Conservation (phyloP, 2,797 vertebrate genomes). For the Urocyon cinereoargenteus region DNA sequence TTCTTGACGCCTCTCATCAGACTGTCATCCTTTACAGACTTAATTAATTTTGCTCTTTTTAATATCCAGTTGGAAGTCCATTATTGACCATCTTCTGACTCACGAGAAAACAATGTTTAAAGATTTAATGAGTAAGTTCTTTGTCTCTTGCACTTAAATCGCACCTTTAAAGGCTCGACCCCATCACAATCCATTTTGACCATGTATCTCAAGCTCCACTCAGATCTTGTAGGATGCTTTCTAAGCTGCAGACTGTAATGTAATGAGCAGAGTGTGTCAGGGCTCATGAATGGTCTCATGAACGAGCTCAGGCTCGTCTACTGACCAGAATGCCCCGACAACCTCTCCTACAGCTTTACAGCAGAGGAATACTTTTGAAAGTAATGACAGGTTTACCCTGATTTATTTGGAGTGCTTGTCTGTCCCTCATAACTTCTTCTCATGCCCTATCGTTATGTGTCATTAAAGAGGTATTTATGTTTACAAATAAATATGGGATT, state of each 20-base stretch:
- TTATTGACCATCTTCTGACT: constrained; percentile 97
- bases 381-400: not conserved
- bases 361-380: not conserved
- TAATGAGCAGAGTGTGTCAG: rapidly evolving
- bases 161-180: not conserved
- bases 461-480: not conserved
- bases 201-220: not conserved
- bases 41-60: constrained; percentile 58
- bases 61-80: constrained; percentile 94
- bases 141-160: constrained; percentile 72
- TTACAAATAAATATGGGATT: not conserved
- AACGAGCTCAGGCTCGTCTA: rapidly evolving
- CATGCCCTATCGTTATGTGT: not conserved
- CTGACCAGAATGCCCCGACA: too few species aligned
- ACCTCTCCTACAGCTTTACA: not conserved
- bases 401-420: not conserved
- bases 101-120: constrained; percentile 99
- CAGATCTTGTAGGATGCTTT: rapidly evolving
- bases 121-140: constrained; percentile 98
- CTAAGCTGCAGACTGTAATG: not conserved
- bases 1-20: not conserved
- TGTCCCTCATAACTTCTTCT: not conserved
- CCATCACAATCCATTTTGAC: not conserved
- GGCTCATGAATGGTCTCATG: not conserved
- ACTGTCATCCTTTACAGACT: not conserved